Conservation (phyloP, 2,113 vertebrate genomes). For the Mystacornis crossleyi region DNA sequence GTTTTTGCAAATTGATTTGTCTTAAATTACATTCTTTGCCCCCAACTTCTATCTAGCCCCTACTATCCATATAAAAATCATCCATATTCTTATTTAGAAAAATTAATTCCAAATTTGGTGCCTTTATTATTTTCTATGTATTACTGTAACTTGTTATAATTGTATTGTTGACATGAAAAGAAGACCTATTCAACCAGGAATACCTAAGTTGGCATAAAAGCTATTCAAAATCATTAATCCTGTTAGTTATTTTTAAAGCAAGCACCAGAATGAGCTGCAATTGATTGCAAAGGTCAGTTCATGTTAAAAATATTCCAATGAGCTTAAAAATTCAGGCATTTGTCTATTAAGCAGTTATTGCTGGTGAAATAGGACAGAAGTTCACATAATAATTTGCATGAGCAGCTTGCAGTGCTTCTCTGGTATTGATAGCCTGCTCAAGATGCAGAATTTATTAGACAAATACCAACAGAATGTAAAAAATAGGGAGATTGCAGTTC, state of each 20-base stretch:
- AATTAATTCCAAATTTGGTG: neutral
- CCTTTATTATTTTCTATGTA: neutral
- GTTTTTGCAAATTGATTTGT: neutral
- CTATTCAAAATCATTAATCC: conserved; percentile 31
- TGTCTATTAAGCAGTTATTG: conserved; percentile 25
- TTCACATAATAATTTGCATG: neutral
- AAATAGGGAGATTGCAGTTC: neutral
- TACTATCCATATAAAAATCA: neutral
- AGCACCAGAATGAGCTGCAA: conserved; percentile 1
- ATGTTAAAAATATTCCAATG: conserved; percentile 29
- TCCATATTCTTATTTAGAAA: neutral
- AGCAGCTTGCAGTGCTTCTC: neutral
- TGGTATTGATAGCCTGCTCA: neutral
- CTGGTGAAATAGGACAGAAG: neutral
- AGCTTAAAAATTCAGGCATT: conserved; percentile 15
- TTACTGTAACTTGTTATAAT: conserved; percentile 2
- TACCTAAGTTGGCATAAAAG: neutral
- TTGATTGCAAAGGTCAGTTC: conserved; percentile 25
- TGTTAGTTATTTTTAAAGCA: conserved; percentile 44
- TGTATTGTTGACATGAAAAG: neutral
- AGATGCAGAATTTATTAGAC: neutral
- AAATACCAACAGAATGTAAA: neutral
- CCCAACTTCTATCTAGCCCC: neutral
- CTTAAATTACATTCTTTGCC: neutral
- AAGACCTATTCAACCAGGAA: neutral